Conservation (phyloP, 2,797 vertebrate species). For the Podargus strigoides region DNA sequence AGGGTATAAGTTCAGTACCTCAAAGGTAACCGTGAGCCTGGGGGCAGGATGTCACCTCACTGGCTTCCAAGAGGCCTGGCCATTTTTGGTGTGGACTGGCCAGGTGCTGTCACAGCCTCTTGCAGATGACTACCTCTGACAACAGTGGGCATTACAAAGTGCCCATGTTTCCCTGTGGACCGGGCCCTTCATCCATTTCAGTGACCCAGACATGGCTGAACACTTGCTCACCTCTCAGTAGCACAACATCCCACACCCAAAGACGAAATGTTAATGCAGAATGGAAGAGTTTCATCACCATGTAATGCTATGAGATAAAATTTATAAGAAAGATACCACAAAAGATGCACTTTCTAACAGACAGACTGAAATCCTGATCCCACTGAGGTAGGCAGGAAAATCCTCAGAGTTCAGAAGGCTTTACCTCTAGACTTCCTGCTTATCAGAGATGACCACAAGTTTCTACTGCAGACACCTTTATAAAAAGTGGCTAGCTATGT, state of each 20-base stretch:
- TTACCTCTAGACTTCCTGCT: background rate
- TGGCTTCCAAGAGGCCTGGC: background rate
- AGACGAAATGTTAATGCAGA: background rate
- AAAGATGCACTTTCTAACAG: background rate
- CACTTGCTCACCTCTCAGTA: background rate
- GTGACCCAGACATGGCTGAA: fast-evolving
- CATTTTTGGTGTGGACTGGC: background rate
- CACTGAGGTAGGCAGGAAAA: background rate
- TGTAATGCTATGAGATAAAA: background rate
- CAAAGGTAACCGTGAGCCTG: no score
- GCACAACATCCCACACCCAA: background rate
- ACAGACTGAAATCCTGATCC: background rate
- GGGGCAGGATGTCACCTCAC: no score
- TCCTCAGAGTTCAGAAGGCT: background rate
- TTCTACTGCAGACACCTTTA: background rate
- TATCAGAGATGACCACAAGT: background rate
- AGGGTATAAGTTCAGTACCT: background rate
- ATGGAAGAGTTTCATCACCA: background rate
- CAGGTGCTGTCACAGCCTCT: background rate
- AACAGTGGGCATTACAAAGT: fast-evolving
- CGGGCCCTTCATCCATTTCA: background rate
- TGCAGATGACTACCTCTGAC: background rate
- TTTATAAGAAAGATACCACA: background rate
- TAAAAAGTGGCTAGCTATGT: background rate
- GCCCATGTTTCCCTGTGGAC: background rate